Evolutionary conservation across 2,888 invertebrate species (phyloP).

Genomic region (Acanthoscelides obtectus): DNA sequence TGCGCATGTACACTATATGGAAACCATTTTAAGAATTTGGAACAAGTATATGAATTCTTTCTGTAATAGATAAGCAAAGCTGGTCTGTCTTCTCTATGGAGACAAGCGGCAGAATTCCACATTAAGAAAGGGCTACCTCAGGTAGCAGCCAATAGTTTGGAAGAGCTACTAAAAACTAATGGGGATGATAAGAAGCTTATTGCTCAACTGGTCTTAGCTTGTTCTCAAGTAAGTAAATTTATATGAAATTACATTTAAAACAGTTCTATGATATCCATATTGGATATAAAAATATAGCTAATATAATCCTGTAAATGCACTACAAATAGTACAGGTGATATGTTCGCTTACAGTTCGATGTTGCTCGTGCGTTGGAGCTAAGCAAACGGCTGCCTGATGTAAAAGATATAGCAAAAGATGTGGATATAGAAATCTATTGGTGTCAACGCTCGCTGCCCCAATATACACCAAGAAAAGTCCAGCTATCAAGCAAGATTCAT

Average conservation of each 20-base stretch:
- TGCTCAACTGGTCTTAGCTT: slow-evolving; percentile 89
- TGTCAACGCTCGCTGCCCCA: slow-evolving; percentile 75
- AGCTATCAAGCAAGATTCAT: slow-evolving; percentile 54
- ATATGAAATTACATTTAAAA: background rate
- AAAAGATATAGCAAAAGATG: slow-evolving; percentile 56
- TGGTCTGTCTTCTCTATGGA: slow-evolving; percentile 74
- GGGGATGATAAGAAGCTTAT: slow-evolving; percentile 74
- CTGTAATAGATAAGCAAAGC: slow-evolving; percentile 47
- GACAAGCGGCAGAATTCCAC: slow-evolving; percentile 83
- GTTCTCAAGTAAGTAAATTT: slow-evolving; percentile 55
- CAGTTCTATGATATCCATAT: too few relatives aligned
- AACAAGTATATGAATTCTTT: too few relatives aligned
- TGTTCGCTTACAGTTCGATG: slow-evolving; percentile 59
- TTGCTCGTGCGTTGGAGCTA: slow-evolving; percentile 68
- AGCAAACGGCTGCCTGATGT: slow-evolving; percentile 64
- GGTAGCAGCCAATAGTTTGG: slow-evolving; percentile 76
- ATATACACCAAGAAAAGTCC: slow-evolving; percentile 61
- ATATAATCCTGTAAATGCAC: too few relatives aligned
- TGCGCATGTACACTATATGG: too few relatives aligned
- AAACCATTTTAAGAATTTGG: too few relatives aligned
- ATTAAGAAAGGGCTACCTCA: slow-evolving; percentile 68
- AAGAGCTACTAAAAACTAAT: slow-evolving; percentile 70
- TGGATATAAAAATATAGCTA: too few relatives aligned
- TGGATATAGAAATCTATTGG: slow-evolving; percentile 85
- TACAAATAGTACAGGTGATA: background rate